Conservation (phyloP, 2,888 invertebrate genomes). For the Lepidochrysops patricia region DNA sequence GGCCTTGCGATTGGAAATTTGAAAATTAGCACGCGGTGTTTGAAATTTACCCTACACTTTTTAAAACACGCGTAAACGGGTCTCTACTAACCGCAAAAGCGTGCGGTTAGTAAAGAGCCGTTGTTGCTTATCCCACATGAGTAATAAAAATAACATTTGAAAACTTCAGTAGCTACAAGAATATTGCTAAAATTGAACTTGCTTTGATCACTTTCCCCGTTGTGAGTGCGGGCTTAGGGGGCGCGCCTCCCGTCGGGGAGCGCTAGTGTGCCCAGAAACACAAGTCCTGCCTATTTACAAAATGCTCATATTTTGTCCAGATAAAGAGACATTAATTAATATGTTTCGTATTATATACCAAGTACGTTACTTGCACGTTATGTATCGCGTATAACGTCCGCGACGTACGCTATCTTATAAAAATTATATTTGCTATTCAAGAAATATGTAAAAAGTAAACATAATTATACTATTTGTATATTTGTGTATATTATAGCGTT, state of each 20-base stretch:
- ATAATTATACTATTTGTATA: constrained; percentile 10
- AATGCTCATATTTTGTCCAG: constrained; percentile 2
- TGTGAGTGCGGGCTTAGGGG: background rate
- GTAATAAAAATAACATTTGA: background rate
- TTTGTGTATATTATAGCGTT: constrained; percentile 7
- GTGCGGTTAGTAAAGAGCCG: no score
- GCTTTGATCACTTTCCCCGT: background rate
- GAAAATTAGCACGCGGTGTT: no score
- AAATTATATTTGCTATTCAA: background rate
- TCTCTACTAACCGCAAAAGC: no score
- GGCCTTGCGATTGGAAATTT: no score
- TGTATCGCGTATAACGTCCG: background rate
- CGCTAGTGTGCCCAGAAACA: background rate
- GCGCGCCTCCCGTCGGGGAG: background rate
- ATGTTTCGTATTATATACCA: background rate
- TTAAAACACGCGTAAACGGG: no score
- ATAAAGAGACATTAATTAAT: background rate
- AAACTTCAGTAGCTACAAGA: background rate
- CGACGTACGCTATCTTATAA: background rate
- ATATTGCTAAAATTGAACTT: constrained; percentile 9
- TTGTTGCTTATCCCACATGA: no score
- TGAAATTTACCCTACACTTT: no score
- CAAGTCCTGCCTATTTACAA: background rate
- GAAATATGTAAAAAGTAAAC: constrained; percentile 7
- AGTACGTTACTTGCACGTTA: background rate